A percentile compares a stretch with the other conserved stretches of the same genome.
These are phyloP conservation scores for Plagodis pulveraria DNA, from an alignment of 2,888 invertebrate species.

Conservation along the genomic window DNA sequence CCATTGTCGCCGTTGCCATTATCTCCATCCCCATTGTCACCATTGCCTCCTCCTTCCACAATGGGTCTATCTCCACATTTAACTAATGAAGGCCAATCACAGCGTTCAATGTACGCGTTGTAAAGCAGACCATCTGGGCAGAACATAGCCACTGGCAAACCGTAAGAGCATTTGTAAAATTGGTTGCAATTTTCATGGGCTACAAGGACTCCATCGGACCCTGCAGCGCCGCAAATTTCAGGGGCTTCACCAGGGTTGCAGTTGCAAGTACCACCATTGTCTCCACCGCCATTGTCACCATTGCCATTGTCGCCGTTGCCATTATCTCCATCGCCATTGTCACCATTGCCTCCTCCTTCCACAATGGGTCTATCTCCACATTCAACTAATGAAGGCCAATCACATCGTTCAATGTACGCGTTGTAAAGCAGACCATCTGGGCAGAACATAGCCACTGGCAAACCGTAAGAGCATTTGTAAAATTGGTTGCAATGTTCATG, in stretches of 20 bases:
- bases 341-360: conserved; percentile 2
- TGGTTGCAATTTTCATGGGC: conserved; percentile 47
- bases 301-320: conserved; percentile 6
- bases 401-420: conserved; percentile 31
- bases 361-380: conserved; percentile 32
- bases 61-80: conserved; percentile 45
- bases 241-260: conserved; percentile 42
- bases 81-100: conserved; percentile 50
- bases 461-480: conserved; percentile 38
- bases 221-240: conserved; percentile 36
- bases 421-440: conserved; percentile 34
- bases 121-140: conserved; percentile 44
- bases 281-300: conserved; percentile 6
- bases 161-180: conserved; percentile 45
- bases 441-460: conserved; percentile 34
- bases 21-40: conserved; percentile 23
- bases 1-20: conserved; percentile 15
- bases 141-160: conserved; percentile 28
- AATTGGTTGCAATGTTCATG: conserved; percentile 42
- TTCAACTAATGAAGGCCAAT: conserved; percentile 37
- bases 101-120: conserved; percentile 42
- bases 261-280: conserved; percentile 31
- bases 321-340: conserved; percentile 4
- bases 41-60: conserved; percentile 5
- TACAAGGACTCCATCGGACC: conserved; percentile 45